Evolutionary conservation across 2,888 invertebrate genomes (phyloP), one percentile per base, ranked within the genome.

Genomic region (Syrphus vitripennis): DNA sequence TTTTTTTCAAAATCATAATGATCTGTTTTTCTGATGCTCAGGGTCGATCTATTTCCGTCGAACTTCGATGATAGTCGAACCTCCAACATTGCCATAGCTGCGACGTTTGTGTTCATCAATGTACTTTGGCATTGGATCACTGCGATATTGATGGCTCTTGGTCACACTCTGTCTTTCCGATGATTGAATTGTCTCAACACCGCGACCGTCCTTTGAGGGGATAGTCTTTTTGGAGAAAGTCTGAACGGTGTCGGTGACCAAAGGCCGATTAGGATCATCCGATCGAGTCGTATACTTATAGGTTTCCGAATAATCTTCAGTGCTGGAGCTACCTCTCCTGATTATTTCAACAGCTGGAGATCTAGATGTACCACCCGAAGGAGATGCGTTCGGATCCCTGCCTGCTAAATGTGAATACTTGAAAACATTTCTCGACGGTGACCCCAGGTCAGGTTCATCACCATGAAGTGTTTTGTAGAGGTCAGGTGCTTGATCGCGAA

Each of bases 221-320:
- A 95, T 92, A 1, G 95, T 94, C 92, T 95, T 95, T 92, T 95
- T 95, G 88, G 94, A 94, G 88, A 95, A 94, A 55, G 94, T 95
- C 90, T 95, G 95, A 16, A 95, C 95, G 0, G 95, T 95, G 89
- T 96, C 95, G 26, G 96, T 96, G 72, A 96, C 93, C 89, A 95
- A 95, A 21, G 96, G 95, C 87, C 95, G 92, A 71, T 94, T 92
- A 1, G 95, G 95, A 90, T 96, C 95, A 77, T 95, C 95, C 9
- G 94, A 94, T 84, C 95, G 94, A 14, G 95, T 95, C 7, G 95
- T 94, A 87, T 95, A 95, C 89, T 95, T 94, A 89, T 95, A 95
- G 0, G 95, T 95, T 91, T 96, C 95, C 1, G 95, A 95, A 90
- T 94, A 96, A 90, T 95, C 95, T 86, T 95, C 95, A 87, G 95